Evolutionary conservation across 2,888 invertebrate genomes (phyloP).

Genomic region (Hetaerina titia): DNA sequence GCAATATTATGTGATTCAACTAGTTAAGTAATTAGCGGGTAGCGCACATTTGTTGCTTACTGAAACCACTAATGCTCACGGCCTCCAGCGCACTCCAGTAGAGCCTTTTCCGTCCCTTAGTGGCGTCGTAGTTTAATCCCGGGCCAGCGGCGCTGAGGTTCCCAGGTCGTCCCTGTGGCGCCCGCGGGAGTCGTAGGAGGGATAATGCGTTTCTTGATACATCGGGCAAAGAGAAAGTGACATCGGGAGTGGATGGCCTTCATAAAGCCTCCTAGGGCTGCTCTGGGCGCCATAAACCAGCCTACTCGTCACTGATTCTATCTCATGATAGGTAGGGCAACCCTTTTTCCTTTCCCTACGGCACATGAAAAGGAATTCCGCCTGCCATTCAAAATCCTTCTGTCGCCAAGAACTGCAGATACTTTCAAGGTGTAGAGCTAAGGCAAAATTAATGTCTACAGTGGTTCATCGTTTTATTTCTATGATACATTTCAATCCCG

Average conservation of each 20-base stretch:
- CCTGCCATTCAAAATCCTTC: background rate
- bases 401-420: background rate
- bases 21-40: background rate
- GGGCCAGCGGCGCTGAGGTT: conserved; percentile 1
- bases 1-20: too few species aligned
- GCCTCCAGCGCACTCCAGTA: background rate
- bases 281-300: conserved; percentile 18
- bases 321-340: background rate
- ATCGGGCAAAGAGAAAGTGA: background rate
- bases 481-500: background rate
- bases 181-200: conserved; percentile 15
- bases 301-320: background rate
- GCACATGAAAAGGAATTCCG: background rate
- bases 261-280: conserved; percentile 26
- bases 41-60: background rate
- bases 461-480: background rate
- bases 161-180: background rate
- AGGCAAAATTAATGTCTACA: background rate
- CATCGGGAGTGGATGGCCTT: conserved; percentile 4
- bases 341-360: background rate
- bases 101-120: background rate
- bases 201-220: conserved; percentile 2
- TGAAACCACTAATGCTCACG: background rate
- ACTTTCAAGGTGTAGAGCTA: background rate
- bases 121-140: background rate